Base-by-base conservation (phyloP, 1,140 invertebrate species). In the Tenebrio molitor region DNA sequence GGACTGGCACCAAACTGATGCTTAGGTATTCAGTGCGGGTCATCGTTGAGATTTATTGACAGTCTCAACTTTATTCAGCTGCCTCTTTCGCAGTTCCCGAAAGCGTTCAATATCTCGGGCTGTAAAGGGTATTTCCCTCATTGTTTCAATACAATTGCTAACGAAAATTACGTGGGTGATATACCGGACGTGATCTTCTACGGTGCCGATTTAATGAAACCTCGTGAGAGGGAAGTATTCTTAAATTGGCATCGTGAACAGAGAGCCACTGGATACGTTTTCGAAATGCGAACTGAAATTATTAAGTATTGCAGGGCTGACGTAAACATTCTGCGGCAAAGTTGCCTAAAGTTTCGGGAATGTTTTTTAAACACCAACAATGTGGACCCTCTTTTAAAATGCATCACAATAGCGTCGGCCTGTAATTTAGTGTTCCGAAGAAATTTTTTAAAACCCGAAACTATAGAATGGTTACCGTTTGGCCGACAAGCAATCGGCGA, bases 101-200 rank as follows among this genome's bases (percentile, higher is more conserved):
- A 62, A 23, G 19, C 65, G 10, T 73, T 73, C 50, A 64, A 58
- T 7, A 17, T 14, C 53, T 1, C 10, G 10, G 1, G n/a, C 21
- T 29, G 15, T 67, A 75, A 75, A 44, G 74, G 74, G 1, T 72
- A 75, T 36, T 72, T 75, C 67, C 70, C 74, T 34, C 70, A 75
- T 46, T 15, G 68, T n/a, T 75, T 75, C 41, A 75, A 75, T 58
- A 69, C n/a, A 16, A 50, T 8, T 7, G 65, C 66, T 44, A 72
- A 72, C 23, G 6, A 42, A 39, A 63, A 69, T 41, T 75, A 72
- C 63, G 23, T 72, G 4, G 73, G 69, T 0, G 33, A 42, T 15
- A 14, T 75, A 17, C 74, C 71, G 7, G 39, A 44, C 36, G 14
- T 33, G 15, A 4, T 64, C 15, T 72, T 36, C 58, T 75, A 75